A percentile compares a stretch with the other conserved stretches of the same genome.
Evolutionary conservation across 2,888 invertebrate species (phyloP).

Genomic region (Dicyrtomina minuta): DNA sequence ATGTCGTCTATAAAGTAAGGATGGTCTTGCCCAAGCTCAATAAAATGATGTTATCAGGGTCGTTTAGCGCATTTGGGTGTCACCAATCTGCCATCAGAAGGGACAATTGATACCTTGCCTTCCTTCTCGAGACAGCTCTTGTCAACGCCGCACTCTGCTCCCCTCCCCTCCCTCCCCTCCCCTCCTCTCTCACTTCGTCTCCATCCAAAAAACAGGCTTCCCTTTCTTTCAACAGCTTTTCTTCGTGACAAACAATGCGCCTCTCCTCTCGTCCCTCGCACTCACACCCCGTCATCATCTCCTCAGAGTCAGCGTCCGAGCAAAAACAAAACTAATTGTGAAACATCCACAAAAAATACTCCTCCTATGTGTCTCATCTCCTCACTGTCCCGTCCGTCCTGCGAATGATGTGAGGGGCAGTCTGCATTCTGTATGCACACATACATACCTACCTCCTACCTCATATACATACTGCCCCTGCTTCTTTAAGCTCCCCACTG

Average conservation of each 20-base stretch:
- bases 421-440: too few species aligned
- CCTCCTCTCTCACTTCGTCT: neutral
- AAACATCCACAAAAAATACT: too few species aligned
- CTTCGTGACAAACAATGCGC: neutral
- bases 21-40: constrained; percentile 42
- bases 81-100: constrained; percentile 47
- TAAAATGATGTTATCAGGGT: constrained; percentile 44
- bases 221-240: too few species aligned
- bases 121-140: constrained; percentile 44
- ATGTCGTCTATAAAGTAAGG: constrained; percentile 30
- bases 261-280: neutral
- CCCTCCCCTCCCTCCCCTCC: constrained; percentile 1
- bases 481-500: too few species aligned
- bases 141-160: constrained; percentile 38
- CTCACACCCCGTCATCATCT: neutral
- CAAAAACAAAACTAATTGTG: neutral
- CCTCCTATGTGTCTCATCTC: too few species aligned
- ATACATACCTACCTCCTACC: too few species aligned
- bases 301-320: constrained; percentile 12
- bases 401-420: too few species aligned
- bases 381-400: too few species aligned
- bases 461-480: too few species aligned
- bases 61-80: constrained; percentile 51
- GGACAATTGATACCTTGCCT: constrained; percentile 47
- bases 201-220: too few species aligned